Conservation (phyloP, 2,797 vertebrate species). For the Lutjanus campechanus region DNA sequence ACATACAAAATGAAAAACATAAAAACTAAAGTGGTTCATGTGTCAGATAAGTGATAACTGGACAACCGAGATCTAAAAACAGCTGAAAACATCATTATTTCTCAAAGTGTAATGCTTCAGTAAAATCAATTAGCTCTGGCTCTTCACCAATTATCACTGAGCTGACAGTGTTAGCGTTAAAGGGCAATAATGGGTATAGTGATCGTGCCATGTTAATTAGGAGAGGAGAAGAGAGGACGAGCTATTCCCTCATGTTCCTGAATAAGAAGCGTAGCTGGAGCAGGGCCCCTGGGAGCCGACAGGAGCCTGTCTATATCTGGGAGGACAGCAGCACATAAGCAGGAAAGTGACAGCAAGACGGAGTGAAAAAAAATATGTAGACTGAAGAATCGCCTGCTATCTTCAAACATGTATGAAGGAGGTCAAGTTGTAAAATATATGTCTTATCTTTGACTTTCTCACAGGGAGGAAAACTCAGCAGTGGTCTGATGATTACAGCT, state of each 20-base stretch:
- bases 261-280: slow-evolving; percentile 87
- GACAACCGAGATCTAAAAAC: slow-evolving; percentile 42
- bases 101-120: slow-evolving; percentile 33
- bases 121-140: slow-evolving; percentile 54
- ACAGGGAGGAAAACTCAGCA: background rate
- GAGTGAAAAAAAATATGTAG: slow-evolving; percentile 14
- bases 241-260: slow-evolving; percentile 83
- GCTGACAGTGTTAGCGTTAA: slow-evolving; percentile 66
- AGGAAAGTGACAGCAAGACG: slow-evolving; percentile 54
- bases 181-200: slow-evolving; percentile 70
- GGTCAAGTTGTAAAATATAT: slow-evolving; percentile 33
- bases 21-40: background rate
- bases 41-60: slow-evolving; percentile 48
- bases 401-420: slow-evolving; percentile 40
- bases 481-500: slow-evolving; percentile 5
- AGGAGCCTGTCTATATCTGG: slow-evolving; percentile 79
- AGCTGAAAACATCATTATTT: slow-evolving; percentile 23
- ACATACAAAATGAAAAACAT: background rate
- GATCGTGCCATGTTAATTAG: slow-evolving; percentile 82
- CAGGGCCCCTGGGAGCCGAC: slow-evolving; percentile 82
- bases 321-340: slow-evolving; percentile 66
- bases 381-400: slow-evolving; percentile 19
- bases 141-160: slow-evolving; percentile 59
- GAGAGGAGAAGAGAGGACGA: slow-evolving; percentile 76
- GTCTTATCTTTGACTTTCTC: slow-evolving; percentile 7